These are phyloP conservation scores for Pygoscelis adeliae DNA, from an alignment of 2,113 vertebrate species.

Conservation along the genomic window DNA sequence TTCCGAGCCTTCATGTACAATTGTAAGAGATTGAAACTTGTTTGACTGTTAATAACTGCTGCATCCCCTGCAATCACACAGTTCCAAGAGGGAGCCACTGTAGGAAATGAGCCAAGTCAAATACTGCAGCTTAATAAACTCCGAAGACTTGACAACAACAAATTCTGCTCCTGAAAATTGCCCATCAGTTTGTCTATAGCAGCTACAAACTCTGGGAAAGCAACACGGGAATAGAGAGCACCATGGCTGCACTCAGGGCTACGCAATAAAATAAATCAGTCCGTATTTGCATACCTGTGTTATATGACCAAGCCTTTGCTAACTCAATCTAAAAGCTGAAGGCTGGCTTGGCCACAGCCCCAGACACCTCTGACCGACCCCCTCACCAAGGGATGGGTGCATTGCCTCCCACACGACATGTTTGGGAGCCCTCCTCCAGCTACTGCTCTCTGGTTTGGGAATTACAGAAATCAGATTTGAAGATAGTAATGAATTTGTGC, in stretches of 20 bases:
- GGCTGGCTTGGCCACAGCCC: background rate
- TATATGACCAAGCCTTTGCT: background rate
- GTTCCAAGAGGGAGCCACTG: background rate
- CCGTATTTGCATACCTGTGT: rapidly evolving
- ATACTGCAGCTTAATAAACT: constrained; percentile 26
- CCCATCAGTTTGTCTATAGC: background rate
- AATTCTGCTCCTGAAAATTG: background rate
- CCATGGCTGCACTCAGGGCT: background rate
- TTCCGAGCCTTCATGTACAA: background rate
- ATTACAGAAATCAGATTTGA: background rate
- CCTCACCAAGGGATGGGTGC: rapidly evolving
- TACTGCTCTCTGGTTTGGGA: background rate
- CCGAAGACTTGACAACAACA: background rate
- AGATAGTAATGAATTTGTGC: background rate
- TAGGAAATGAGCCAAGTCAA: constrained; percentile 57
- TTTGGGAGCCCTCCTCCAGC: background rate
- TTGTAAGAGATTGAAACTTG: constrained; percentile 1
- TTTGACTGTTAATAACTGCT: constrained; percentile 41
- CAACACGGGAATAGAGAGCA: background rate
- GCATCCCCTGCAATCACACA: constrained; percentile 34
- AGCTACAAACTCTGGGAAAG: background rate
- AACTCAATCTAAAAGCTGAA: background rate
- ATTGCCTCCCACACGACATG: rapidly evolving
- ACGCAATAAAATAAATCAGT: background rate
- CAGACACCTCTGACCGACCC: rapidly evolving